Base-by-base conservation (phyloP, 1,140 invertebrate species). In the Bombus soroeensis region DNA sequence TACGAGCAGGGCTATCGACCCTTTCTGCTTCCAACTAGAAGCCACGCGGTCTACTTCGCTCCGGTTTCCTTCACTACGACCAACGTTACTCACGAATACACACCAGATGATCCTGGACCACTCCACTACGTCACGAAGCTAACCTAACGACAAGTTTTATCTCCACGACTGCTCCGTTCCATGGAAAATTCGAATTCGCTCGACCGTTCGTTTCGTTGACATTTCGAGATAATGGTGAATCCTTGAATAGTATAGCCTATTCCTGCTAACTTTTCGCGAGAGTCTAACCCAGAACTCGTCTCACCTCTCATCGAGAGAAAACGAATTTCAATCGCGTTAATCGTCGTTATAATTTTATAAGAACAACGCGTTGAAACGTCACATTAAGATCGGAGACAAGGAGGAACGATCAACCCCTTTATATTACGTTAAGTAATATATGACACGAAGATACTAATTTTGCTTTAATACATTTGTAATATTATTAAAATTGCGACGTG, bases 1-100 rank as follows among this genome's bases (percentile, higher is more conserved):
- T 92, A 86, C 89, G 87, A 87, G 68, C 89, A 92, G 81, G 92
- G 91, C 92, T 93, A 93, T 93, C 93, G 93, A 93, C 93, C 93
- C 93, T 93, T 88, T 90, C 82, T 86, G 84, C 83, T 72, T 77
- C 76, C 62, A 91, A 73, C 68, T 76, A 86, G 91, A 81, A 89
- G 89, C 90, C 90, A 92, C 89, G 83, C 87, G 89, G 90, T 92
- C 87, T 91, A 78, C 81, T 87, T 78, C 87, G 85, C 74, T 70
- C 75, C 22, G 80, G 57, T 37, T 79, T 81, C 73, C 64, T 81
- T 28, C 70, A 2, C 57, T 25, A 53, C 77, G 28, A 34, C 1
- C 62, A 75, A 53, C 75, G 43, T 74, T 62, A 57, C 37, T 66
- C 82, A 41, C 57, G 59, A 81, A 70, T 81, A 81, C 53, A 62